Evolutionary conservation across 1,140 invertebrate genomes (phyloP).

Genomic region (Drosophila sp.): DNA sequence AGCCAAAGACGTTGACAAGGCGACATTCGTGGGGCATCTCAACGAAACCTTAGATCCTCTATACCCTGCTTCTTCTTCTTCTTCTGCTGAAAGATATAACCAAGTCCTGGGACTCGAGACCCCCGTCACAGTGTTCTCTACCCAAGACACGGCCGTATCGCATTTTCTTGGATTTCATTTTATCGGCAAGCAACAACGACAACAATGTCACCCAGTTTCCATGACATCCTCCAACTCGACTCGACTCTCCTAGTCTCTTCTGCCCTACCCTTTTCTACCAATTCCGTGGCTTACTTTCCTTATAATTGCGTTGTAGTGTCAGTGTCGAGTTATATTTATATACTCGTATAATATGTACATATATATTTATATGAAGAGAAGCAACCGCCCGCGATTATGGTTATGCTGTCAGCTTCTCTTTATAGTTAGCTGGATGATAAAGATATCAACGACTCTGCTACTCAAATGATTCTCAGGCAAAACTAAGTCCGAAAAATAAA

Average conservation of each 20-base stretch:
- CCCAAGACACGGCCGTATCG: conserved; percentile 68
- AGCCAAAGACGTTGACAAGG: conserved; percentile 53
- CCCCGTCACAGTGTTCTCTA: not conserved
- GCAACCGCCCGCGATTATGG: conserved; percentile 37
- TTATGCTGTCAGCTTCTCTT: conserved; percentile 20
- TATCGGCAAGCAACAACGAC: conserved; percentile 54
- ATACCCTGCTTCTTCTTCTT: conserved; percentile 6
- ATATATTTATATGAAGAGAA: not conserved
- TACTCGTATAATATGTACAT: conserved; percentile 3
- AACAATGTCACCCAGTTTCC: conserved; percentile 78
- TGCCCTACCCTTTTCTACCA: not conserved
- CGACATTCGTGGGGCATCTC: conserved; percentile 40
- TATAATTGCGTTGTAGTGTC: conserved; percentile 62
- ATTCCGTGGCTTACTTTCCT: conserved; percentile 17
- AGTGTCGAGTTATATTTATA: conserved; percentile 14
- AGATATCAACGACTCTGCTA: not conserved
- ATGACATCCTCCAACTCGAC: conserved; percentile 53
- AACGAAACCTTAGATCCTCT: conserved; percentile 11
- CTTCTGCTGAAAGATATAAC: conserved; percentile 2
- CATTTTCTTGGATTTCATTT: conserved; percentile 78
- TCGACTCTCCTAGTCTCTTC: too few relatives aligned
- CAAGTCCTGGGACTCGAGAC: conserved; percentile 9
- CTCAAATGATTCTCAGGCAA: not conserved
- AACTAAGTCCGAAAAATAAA: conserved; percentile 15
- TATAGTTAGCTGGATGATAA: not conserved